These are phyloP conservation scores for Hormaphis cornu DNA, from an alignment of 1,140 invertebrate genomes.

Conservation along the genomic window DNA sequence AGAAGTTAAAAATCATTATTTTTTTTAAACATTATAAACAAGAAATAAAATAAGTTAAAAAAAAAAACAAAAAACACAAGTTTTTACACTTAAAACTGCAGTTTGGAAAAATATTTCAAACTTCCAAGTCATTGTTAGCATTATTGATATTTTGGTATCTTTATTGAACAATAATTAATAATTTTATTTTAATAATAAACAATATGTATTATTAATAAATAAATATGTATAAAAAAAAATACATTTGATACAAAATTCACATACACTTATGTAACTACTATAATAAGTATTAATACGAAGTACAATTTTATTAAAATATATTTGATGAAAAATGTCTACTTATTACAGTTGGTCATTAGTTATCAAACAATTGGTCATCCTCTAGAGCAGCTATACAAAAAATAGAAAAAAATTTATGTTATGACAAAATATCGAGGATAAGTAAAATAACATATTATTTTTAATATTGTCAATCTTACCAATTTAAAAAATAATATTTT, in stretches of 20 bases:
- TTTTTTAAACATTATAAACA: background rate
- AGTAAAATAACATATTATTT: too few relatives aligned
- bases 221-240: background rate
- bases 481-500: too few relatives aligned
- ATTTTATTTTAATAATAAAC: too few relatives aligned
- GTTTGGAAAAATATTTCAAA: background rate
- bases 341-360: background rate
- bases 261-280: too few relatives aligned
- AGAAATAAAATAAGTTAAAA: background rate
- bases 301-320: background rate
- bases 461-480: too few relatives aligned
- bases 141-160: background rate
- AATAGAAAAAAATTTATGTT: too few relatives aligned
- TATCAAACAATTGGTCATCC: background rate
- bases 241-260: background rate
- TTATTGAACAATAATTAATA: too few relatives aligned
- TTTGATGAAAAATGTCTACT: background rate
- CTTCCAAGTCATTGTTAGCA: background rate
- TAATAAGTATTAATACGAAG: too few relatives aligned
- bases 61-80: background rate
- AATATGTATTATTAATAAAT: background rate
- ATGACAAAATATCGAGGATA: too few relatives aligned
- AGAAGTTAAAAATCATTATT: too few relatives aligned
- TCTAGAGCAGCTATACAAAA: background rate
- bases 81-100: background rate